Evolutionary conservation across 2,888 invertebrate genomes (phyloP).

Genomic region (Matsumyia berberina): DNA sequence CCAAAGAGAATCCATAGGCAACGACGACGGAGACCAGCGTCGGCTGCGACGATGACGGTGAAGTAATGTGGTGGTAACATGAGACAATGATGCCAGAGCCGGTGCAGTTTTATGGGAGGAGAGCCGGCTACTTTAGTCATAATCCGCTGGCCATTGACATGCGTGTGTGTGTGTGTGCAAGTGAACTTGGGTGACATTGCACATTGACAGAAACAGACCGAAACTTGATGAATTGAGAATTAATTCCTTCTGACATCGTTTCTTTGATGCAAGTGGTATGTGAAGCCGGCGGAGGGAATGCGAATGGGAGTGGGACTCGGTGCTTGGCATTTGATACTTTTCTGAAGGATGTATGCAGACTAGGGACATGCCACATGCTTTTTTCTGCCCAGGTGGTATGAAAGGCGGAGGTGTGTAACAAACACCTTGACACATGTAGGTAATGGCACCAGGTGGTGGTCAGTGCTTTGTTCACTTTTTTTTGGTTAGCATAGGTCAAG

Average conservation of each 20-base stretch:
- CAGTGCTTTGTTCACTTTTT: conserved; percentile 27
- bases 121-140: conserved; percentile 50
- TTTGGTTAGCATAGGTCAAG: conserved; percentile 34
- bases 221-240: conserved; percentile 84
- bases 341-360: conserved; percentile 38
- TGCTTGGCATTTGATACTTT: conserved; percentile 59
- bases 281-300: background rate
- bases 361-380: no score
- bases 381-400: conserved; percentile 16
- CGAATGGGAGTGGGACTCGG: background rate
- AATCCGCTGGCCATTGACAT: conserved; percentile 46
- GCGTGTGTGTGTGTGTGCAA: background rate
- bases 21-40: no score
- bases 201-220: conserved; percentile 77
- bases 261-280: conserved; percentile 49
- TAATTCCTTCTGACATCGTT: conserved; percentile 83
- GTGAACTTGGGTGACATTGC: conserved; percentile 35
- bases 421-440: conserved; percentile 23
- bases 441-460: conserved; percentile 28
- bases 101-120: no score
- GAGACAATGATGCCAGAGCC: conserved; percentile 52
- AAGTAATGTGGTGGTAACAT: conserved; percentile 46
- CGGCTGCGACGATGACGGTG: conserved; percentile 18
- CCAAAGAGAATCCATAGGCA: conserved; percentile 58
- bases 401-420: background rate